These are phyloP conservation scores for Hydroisotoma schaefferi DNA, from an alignment of 2,888 invertebrate genomes.

Conservation along the genomic window DNA sequence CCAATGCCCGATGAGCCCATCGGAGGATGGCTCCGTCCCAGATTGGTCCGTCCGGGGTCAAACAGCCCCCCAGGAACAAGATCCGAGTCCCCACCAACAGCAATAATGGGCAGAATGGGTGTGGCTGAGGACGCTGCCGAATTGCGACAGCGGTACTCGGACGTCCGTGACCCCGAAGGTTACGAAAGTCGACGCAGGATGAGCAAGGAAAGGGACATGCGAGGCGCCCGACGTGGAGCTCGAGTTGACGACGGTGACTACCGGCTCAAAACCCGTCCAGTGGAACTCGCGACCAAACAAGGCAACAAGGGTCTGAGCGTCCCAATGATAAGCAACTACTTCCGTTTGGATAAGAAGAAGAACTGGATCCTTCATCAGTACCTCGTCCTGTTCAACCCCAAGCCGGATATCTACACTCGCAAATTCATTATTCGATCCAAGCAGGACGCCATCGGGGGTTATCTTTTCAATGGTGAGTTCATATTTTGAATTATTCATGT, in stretches of 20 bases:
- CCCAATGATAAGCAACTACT: constrained; percentile 6
- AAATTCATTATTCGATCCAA: constrained; percentile 60
- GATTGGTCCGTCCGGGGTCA: too few relatives aligned
- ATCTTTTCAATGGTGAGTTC: constrained; percentile 65
- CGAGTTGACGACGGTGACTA: not conserved
- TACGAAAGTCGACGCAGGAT: too few relatives aligned
- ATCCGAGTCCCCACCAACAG: too few relatives aligned
- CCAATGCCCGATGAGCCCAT: too few relatives aligned
- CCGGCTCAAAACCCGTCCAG: not conserved
- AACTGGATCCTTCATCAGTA: constrained; percentile 62
- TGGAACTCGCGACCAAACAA: not conserved
- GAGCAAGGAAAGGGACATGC: not conserved
- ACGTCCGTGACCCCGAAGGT: too few relatives aligned
- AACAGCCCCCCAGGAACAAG: too few relatives aligned
- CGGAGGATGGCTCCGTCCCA: too few relatives aligned
- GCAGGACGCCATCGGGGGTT: constrained; percentile 57
- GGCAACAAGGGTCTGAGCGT: not conserved
- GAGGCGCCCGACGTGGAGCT: not conserved
- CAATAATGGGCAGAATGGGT: too few relatives aligned
- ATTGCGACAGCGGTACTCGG: too few relatives aligned
- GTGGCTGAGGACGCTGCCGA: too few relatives aligned
- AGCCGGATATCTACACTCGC: constrained; percentile 67
- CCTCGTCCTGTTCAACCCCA: constrained; percentile 69
- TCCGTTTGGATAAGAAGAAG: not conserved
- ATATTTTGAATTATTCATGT: not conserved